Conservation (phyloP, 2,113 vertebrate genomes). For the Eublepharis macularius region DNA sequence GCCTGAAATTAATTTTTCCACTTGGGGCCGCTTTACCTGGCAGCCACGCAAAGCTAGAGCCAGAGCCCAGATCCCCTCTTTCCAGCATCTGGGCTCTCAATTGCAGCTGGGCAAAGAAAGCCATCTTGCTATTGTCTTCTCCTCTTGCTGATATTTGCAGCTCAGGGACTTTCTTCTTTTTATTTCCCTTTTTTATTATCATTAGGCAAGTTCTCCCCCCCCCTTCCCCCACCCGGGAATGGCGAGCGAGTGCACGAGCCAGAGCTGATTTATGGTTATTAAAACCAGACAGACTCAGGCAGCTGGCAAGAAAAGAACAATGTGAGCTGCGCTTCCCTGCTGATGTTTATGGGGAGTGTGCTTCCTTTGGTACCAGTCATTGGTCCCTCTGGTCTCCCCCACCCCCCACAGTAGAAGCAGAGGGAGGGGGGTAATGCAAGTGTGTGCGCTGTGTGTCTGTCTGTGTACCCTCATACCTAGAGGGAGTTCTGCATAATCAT, state of each 20-base stretch:
- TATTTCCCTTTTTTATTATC: background rate
- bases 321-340: background rate
- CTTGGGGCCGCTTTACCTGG: background rate
- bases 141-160: background rate
- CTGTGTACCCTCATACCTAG: background rate
- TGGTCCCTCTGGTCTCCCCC: constrained; percentile 5
- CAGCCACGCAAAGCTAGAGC: background rate
- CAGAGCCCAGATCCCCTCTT: background rate
- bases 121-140: constrained; percentile 34
- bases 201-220: background rate
- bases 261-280: constrained; percentile 36
- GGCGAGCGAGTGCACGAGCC: background rate
- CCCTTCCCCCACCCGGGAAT: background rate
- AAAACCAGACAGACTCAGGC: constrained; percentile 18
- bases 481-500: constrained; percentile 15
- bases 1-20: constrained; percentile 6
- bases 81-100: background rate
- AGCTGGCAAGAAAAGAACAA: constrained; percentile 13
- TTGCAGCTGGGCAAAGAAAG: background rate
- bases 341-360: background rate
- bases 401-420: background rate
- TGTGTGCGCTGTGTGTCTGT: background rate
- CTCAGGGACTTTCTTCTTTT: background rate
- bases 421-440: background rate
- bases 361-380: constrained; percentile 2